These are phyloP conservation scores for Alces alces DNA, from an alignment of 2,113 vertebrate species.

Conservation along the genomic window DNA sequence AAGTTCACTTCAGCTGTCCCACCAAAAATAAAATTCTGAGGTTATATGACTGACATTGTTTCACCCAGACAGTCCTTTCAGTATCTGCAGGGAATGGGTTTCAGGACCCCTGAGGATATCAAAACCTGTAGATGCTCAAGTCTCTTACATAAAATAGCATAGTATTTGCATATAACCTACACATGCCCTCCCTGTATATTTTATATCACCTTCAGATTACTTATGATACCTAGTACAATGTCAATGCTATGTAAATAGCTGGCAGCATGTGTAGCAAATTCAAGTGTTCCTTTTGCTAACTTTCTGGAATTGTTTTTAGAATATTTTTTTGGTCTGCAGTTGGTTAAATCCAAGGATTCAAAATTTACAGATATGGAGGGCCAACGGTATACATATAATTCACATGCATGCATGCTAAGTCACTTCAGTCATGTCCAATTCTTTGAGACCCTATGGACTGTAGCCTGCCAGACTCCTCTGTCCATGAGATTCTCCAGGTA, in stretches of 20 bases:
- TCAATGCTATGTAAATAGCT: background rate
- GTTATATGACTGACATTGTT: background rate
- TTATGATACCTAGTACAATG: background rate
- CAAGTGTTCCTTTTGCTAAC: background rate
- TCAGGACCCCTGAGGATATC: background rate
- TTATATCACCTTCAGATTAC: background rate
- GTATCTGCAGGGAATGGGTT: background rate
- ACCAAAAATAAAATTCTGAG: background rate
- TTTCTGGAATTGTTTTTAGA: background rate
- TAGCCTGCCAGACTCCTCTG: rapidly evolving
- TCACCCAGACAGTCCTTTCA: background rate
- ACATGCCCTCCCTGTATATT: background rate
- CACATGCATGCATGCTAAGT: background rate
- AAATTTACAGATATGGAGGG: background rate
- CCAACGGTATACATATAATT: background rate
- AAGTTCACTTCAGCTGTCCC: background rate
- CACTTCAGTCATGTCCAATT: background rate
- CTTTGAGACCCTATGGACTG: background rate
- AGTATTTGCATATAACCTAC: background rate
- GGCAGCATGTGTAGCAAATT: background rate
- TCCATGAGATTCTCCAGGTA: background rate
- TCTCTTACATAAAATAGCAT: background rate
- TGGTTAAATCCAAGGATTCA: background rate
- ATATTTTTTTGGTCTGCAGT: background rate
- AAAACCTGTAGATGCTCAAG: background rate